These are phyloP conservation scores for Bombyx huttoni DNA, from an alignment of 2,888 invertebrate genomes.

Conservation along the genomic window DNA sequence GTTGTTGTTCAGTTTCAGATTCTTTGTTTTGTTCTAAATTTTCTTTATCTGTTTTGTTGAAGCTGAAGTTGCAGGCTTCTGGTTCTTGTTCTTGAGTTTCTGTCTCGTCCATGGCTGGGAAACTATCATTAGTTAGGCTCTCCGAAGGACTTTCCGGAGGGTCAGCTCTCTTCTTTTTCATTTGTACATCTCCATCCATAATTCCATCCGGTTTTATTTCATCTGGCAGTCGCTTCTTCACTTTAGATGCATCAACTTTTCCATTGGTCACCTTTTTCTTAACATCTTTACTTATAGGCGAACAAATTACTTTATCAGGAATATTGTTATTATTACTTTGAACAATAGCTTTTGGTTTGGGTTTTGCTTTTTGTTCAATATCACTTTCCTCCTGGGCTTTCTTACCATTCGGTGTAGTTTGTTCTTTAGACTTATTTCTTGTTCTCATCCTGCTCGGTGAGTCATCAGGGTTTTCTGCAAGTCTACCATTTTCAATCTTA, in stretches of 20 bases:
- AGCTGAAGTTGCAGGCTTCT: conserved; percentile 63
- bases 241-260: conserved; percentile 67
- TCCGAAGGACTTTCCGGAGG: conserved; percentile 84
- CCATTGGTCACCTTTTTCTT: conserved; percentile 64
- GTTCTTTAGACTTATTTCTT: conserved; percentile 86
- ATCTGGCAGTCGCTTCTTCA: conserved; percentile 72
- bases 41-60: conserved; percentile 58
- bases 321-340: conserved; percentile 58
- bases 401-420: conserved; percentile 68
- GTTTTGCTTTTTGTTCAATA: conserved; percentile 53
- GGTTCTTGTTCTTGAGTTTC: conserved; percentile 67
- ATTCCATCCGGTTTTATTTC: conserved; percentile 72
- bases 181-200: conserved; percentile 73
- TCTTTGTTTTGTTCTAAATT: conserved; percentile 49
- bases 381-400: conserved; percentile 65
- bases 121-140: conserved; percentile 88
- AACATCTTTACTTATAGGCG: conserved; percentile 49
- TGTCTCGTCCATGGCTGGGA: conserved; percentile 82
- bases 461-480: conserved; percentile 81
- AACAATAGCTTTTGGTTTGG: conserved; percentile 42
- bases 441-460: conserved; percentile 93
- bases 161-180: conserved; percentile 70
- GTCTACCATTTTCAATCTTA: conserved; percentile 87
- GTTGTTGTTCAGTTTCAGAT: conserved; percentile 31
- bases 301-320: conserved; percentile 46